A percentile compares a stretch with the other conserved stretches of the same genome.
phyloP scores from a whole-genome alignment of 1,140 invertebrate species.

The Hypsibius dujardini region DNA sequence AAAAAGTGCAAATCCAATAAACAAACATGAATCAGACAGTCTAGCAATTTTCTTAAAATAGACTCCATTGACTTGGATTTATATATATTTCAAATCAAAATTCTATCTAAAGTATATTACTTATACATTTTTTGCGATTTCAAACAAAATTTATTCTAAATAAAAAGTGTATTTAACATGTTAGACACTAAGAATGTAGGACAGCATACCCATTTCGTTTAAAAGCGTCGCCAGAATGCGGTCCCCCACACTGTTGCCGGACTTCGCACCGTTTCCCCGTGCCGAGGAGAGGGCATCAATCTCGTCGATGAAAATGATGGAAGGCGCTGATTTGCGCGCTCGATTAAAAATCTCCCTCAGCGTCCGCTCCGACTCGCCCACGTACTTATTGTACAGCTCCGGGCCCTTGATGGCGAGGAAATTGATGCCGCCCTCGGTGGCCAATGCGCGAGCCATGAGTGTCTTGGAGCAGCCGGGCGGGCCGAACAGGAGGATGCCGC shows the following conservation, averaged over 20 bases:
- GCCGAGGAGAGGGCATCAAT: conserved; percentile 66
- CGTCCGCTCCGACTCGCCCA: conserved; percentile 86
- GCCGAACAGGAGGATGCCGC: conserved; percentile 50
- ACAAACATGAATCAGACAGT: conserved; percentile 21
- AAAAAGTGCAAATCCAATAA: neutral
- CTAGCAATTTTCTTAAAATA: no score
- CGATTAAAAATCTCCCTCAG: conserved; percentile 75
- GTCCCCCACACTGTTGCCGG: conserved; percentile 38
- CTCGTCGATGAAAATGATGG: conserved; percentile 94
- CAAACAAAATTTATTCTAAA: no score
- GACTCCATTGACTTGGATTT: no score
- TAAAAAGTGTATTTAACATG: no score
- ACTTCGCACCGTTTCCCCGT: conserved; percentile 31
- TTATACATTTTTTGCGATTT: no score
- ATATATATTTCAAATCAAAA: no score
- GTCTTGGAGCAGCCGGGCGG: conserved; percentile 60
- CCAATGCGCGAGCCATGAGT: conserved; percentile 46
- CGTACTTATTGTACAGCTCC: conserved; percentile 88
- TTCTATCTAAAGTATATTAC: no score
- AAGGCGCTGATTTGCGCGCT: conserved; percentile 73
- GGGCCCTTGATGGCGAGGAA: conserved; percentile 32
- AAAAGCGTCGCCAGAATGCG: conserved; percentile 68
- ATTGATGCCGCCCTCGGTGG: conserved; percentile 39
- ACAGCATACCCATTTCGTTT: conserved; percentile 55
- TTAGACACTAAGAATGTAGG: no score